Base-by-base conservation (phyloP, 2,797 vertebrate genomes). In the Oryzias dopingdopingensis region DNA sequence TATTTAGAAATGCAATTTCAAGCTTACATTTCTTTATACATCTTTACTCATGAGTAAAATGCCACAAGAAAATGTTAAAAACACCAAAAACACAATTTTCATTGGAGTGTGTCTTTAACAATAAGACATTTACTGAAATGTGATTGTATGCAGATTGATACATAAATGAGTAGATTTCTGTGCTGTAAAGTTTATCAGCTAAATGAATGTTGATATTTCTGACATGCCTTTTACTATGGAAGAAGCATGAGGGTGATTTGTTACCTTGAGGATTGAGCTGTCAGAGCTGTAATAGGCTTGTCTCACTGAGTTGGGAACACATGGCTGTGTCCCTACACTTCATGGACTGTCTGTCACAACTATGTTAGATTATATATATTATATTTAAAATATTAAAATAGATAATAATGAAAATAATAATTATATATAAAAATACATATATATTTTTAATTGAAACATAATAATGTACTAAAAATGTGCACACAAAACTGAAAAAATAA, bases 201-300 rank as follows among this genome's bases (percentile, higher is more conserved):
- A 18, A 59, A 26, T 50, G 32, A 4, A 58, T 70, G 65, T 49
- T 85, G 70, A 74, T 75, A 78, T 77, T 80, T 44, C 42, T 67
- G 52, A 61, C 49, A 51, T 59, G 54, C 56, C 74, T 67, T 68
- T 72, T 73, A 75, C 69, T 42, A 49, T 54, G 37, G 37, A 69
- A 74, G 65, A 64, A 40, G 14, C 56, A 52, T 29, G 14, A 41
- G 23, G 56, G 52, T 26, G 61, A 74, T 81, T 75, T 81, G 61
- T 76, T 79, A 79, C 83, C 77, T 60, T 41, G 71, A 79, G 57
- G 49, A 52, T 52, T 53, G 56, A 81, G 72, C 76, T 81, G 82
- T 76, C 78, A 61, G 59, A 70, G 26, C n/a, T 52, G 62, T 72
- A 66, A 69, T 56, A 40, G 32, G 13, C 60, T n/a, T 73, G 74